Percentiles rank a stretch among this genome's conserved stretches.
Evolutionary conservation across 2,888 invertebrate species (phyloP).

Genomic region (Zelleria hepariella): DNA sequence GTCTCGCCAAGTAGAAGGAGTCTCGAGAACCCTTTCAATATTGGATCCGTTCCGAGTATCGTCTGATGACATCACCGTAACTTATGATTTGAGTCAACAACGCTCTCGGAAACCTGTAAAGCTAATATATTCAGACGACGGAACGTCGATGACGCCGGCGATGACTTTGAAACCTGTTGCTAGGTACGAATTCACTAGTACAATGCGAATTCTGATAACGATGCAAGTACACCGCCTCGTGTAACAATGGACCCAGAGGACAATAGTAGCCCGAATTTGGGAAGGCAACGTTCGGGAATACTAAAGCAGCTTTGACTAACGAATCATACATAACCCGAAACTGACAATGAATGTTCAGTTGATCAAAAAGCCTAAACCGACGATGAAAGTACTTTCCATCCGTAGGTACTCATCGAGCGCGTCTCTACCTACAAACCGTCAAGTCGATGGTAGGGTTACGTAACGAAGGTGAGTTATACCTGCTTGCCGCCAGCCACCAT

Average conservation of each 20-base stretch:
- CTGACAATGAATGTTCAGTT: constrained; percentile 12
- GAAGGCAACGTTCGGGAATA: neutral
- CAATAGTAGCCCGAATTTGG: neutral
- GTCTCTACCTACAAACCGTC: neutral
- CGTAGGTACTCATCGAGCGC: neutral
- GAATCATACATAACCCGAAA: neutral
- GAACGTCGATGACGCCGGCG: constrained; percentile 22
- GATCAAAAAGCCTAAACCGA: constrained; percentile 8
- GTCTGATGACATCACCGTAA: constrained; percentile 61
- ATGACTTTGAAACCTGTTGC: constrained; percentile 30
- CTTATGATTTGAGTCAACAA: constrained; percentile 62
- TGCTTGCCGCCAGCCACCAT: constrained; percentile 72
- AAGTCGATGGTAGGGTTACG: neutral
- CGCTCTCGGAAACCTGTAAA: constrained; percentile 27
- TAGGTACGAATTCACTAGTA: constrained; percentile 18
- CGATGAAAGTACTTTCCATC: neutral
- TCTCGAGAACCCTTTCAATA: constrained; percentile 32
- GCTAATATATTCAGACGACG: constrained; percentile 34
- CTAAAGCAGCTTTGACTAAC: neutral
- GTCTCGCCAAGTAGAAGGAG: constrained; percentile 54
- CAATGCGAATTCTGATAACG: neutral
- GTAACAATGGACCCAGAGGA: neutral
- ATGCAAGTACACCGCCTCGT: neutral
- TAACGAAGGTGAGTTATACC: constrained; percentile 30
- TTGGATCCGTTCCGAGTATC: constrained; percentile 28